phyloP scores from a whole-genome alignment of 1,140 invertebrate genomes.

The Drosophila lini region DNA sequence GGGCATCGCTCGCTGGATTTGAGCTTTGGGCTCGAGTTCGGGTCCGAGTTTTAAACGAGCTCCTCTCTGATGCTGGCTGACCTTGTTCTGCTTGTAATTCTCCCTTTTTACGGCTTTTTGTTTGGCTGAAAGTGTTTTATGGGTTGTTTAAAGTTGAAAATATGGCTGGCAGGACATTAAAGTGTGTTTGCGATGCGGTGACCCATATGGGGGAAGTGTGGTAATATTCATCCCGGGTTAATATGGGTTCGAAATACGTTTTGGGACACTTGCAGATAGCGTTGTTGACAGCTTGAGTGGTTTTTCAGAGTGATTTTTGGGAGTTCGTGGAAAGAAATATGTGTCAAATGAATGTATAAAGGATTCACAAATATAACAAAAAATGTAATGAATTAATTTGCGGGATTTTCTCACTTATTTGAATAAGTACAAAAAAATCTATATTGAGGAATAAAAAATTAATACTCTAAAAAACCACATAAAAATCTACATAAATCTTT shows the following conservation, averaged over 20 bases:
- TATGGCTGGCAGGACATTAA: slow-evolving; percentile 48
- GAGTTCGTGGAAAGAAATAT: slow-evolving; percentile 1
- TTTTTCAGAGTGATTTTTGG: neutral
- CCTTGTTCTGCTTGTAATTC: slow-evolving; percentile 66
- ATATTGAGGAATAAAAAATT: neutral
- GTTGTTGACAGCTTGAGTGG: slow-evolving; percentile 5
- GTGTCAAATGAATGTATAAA: neutral
- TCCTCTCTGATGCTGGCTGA: slow-evolving; percentile 25
- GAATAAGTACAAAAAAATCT: neutral
- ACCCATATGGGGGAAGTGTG: slow-evolving; percentile 41
- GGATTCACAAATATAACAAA: rapidly evolving
- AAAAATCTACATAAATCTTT: neutral
- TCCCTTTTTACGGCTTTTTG: slow-evolving; percentile 30
- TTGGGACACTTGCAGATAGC: slow-evolving; percentile 12
- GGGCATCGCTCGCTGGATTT: slow-evolving; percentile 48
- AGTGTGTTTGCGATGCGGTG: slow-evolving; percentile 43
- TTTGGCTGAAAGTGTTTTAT: slow-evolving; percentile 46
- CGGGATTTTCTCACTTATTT: neutral
- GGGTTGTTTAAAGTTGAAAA: slow-evolving; percentile 63
- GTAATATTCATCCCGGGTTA: slow-evolving; percentile 2
- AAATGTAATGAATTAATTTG: neutral
- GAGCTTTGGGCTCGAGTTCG: slow-evolving; percentile 20
- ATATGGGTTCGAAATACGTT: slow-evolving; percentile 1
- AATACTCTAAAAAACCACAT: neutral
- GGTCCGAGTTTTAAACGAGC: slow-evolving; percentile 4